Evolutionary conservation across 2,797 vertebrate genomes (phyloP).

Genomic region (Euthynnus affinis): DNA sequence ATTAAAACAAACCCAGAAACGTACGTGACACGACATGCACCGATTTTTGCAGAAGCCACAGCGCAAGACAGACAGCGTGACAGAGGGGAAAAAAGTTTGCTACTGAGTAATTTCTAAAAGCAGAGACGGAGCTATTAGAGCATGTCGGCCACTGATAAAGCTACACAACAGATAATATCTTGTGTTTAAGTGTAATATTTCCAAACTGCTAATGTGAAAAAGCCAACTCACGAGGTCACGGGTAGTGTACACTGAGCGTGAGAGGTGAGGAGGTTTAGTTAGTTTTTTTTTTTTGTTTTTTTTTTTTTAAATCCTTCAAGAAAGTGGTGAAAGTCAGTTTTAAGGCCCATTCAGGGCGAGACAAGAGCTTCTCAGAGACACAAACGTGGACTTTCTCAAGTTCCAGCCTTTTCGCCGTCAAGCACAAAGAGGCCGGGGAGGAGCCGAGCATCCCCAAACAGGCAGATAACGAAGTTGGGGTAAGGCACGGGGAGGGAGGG

Average conservation of each 20-base stretch:
- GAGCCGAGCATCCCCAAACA: constrained; percentile 68
- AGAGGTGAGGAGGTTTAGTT: no score
- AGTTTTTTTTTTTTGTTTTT: not conserved
- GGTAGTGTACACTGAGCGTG: not conserved
- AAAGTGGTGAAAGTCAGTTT: constrained; percentile 48
- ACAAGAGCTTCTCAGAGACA: constrained; percentile 67
- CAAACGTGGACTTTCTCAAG: constrained; percentile 80
- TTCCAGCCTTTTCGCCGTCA: constrained; percentile 64
- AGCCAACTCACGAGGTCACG: no score
- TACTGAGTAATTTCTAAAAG: constrained; percentile 19
- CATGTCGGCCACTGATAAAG: not conserved
- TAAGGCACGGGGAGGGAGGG: not conserved
- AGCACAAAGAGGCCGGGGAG: constrained; percentile 66
- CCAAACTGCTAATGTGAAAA: constrained; percentile 1
- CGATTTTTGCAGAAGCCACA: not conserved
- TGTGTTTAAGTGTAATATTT: not conserved
- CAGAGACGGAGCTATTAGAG: not conserved
- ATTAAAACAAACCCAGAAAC: not conserved
- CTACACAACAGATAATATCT: constrained; percentile 3
- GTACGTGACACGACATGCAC: not conserved
- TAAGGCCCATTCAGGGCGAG: constrained; percentile 59
- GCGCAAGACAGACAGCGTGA: not conserved
- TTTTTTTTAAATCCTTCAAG: not conserved
- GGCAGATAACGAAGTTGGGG: constrained; percentile 62
- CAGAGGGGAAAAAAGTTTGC: not conserved